Evolutionary conservation across 2,797 vertebrate species (phyloP).

Genomic region (Botia kubotai): DNA sequence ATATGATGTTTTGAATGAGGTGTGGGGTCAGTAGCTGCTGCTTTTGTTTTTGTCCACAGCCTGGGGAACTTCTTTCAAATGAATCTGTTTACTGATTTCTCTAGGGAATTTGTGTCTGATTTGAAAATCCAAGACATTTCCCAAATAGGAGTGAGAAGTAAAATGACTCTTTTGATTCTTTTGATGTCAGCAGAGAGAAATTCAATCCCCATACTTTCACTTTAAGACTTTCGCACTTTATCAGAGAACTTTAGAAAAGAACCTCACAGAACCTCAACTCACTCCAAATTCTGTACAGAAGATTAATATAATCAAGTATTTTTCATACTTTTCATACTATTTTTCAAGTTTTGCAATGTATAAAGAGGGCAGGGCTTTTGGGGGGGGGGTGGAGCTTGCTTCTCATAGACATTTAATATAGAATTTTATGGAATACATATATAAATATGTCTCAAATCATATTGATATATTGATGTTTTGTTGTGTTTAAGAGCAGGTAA

Average conservation of each 20-base stretch:
- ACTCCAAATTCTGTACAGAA: constrained; percentile 57
- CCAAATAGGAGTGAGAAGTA: constrained; percentile 35
- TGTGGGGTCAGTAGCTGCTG: constrained; percentile 65
- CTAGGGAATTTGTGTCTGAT: too few relatives aligned
- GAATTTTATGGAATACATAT: constrained; percentile 57
- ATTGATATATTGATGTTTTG: constrained; percentile 41
- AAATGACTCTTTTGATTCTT: constrained; percentile 33
- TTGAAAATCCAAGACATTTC: constrained; percentile 7
- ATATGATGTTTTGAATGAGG: constrained; percentile 61
- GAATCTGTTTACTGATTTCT: constrained; percentile 6
- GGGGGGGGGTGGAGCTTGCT: constrained; percentile 47
- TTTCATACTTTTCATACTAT: constrained; percentile 62
- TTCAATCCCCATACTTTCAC: constrained; percentile 55
- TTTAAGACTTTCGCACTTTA: constrained; percentile 77
- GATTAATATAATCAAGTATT: constrained; percentile 53
- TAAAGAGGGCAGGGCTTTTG: background rate
- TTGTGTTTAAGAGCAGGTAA: constrained; percentile 16
- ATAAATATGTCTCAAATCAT: background rate
- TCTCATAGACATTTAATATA: constrained; percentile 46
- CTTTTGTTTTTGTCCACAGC: constrained; percentile 10
- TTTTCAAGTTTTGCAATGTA: constrained; percentile 49
- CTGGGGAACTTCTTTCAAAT: background rate
- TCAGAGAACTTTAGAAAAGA: constrained; percentile 32
- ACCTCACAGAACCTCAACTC: constrained; percentile 63
- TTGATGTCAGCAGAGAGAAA: constrained; percentile 67